Base-by-base conservation (phyloP, 2,797 vertebrate species). In the Gadopsis bispinosus region DNA sequence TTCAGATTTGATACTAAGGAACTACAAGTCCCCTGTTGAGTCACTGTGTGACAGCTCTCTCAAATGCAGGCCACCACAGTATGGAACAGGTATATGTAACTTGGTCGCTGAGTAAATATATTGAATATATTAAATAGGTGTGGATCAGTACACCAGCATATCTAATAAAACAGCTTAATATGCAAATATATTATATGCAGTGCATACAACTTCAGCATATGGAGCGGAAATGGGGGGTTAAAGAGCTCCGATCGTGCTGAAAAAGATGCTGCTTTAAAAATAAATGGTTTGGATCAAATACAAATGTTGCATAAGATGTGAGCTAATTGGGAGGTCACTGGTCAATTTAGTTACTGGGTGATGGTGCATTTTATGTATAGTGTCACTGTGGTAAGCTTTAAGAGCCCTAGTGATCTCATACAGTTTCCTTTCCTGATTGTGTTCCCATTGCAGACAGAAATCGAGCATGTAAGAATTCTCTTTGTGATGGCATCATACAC, bases 41-140 rank as follows among this genome's bases (percentile, higher is more conserved):
- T 51, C 48, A 17, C 50, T 69, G 56, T 59, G 50, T 43, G 68
- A 75, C 39, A 39, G 39, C 54, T 59, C 17, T 78, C 50, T 73
- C 19, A 56, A 75, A 65, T 11, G 4, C 33, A 9, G 14, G 29
- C 37, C 4, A 14, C 10, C 20, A 12, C 19, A 50, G 19, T 12
- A 55, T 1, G 8, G 55, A 71, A 77, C 16, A 31, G 19, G 55
- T 12, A 55, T 9, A 63, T 48, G 2, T 7, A 68, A 64, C 37
- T 54, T 31, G 39, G 17, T 29, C 1, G 1, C 31, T 3, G 4
- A 31, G 22, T 50, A n/a, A 63, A 68, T 35, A 31, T 11, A 43
- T 5, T 20, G 20, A 35, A 12, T 20, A 41, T 11, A 45, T 20
- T 59, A 65, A 65, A 26, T 1, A 26, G 33, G 37, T 55, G 66